Percentiles rank a stretch among this genome's conserved stretches.
Evolutionary conservation across 2,888 invertebrate genomes (phyloP).

Genomic region (Eupithecia pulchellata): DNA sequence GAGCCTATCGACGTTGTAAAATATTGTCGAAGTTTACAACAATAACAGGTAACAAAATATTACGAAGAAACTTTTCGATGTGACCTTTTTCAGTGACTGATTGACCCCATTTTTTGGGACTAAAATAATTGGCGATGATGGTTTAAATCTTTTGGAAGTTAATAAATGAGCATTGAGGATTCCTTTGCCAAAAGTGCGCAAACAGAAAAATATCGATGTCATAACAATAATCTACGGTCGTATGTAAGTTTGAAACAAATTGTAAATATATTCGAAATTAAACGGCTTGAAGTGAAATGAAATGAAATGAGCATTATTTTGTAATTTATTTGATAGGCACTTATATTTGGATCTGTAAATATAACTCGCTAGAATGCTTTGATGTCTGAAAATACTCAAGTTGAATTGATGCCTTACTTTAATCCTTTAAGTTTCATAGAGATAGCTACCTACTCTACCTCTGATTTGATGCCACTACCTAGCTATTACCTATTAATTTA

Average conservation of each 20-base stretch:
- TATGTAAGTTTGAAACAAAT: no score
- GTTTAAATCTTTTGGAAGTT: not conserved
- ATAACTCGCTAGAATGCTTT: not conserved
- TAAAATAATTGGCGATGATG: not conserved
- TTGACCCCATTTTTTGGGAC: conserved; percentile 24
- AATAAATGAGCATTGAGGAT: not conserved
- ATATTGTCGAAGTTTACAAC: conserved; percentile 25
- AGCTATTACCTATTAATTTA: no score
- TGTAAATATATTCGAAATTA: no score
- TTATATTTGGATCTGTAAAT: not conserved
- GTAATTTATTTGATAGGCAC: not conserved
- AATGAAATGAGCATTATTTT: not conserved
- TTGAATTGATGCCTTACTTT: not conserved
- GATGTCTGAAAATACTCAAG: not conserved
- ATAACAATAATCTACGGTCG: no score
- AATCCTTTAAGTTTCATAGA: not conserved
- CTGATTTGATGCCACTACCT: no score
- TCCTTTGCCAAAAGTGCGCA: no score
- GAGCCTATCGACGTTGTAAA: conserved; percentile 16
- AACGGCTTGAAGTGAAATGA: no score
- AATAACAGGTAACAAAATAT: conserved; percentile 31
- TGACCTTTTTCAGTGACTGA: conserved; percentile 22
- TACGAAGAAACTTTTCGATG: conserved; percentile 13
- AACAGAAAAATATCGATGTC: no score
- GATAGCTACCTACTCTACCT: not conserved